These are phyloP conservation scores for Balaenoptera acutorostrata DNA, from an alignment of 2,113 vertebrate genomes.

Conservation along the genomic window DNA sequence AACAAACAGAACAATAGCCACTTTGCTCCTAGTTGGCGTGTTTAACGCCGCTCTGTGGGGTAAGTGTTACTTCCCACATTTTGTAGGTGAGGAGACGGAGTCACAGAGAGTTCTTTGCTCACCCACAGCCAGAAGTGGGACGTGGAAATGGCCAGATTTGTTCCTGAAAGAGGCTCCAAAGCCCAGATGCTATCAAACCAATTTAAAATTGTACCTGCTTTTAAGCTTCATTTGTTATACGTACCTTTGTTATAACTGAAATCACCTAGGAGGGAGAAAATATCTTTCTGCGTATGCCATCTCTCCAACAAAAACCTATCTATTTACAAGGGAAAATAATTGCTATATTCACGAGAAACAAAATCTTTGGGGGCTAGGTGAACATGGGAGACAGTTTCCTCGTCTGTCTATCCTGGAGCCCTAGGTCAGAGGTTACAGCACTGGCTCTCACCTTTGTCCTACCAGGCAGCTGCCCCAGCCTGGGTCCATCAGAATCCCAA, in stretches of 20 bases:
- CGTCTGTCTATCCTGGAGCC: rapidly evolving
- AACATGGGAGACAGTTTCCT: neutral
- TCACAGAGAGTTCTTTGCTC: neutral
- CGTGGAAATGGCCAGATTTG: neutral
- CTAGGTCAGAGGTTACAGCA: neutral
- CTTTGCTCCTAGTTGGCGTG: rapidly evolving
- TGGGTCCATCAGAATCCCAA: neutral
- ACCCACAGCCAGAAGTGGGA: too few species aligned
- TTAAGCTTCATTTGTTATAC: neutral
- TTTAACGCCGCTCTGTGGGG: neutral
- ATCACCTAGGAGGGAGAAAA: neutral
- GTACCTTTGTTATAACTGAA: neutral
- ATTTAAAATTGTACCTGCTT: neutral
- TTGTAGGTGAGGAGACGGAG: neutral
- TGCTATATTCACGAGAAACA: neutral
- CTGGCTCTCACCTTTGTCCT: neutral
- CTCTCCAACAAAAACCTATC: neutral
- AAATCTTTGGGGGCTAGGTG: neutral
- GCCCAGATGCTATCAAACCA: neutral
- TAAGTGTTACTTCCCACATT: too few species aligned
- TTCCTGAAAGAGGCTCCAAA: neutral
- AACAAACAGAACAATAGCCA: too few species aligned
- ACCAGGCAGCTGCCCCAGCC: rapidly evolving
- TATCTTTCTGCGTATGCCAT: neutral
- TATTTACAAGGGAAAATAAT: neutral